phyloP scores from a whole-genome alignment of 2,113 vertebrate genomes.

The Hydrochoerus hydrochaeris region DNA sequence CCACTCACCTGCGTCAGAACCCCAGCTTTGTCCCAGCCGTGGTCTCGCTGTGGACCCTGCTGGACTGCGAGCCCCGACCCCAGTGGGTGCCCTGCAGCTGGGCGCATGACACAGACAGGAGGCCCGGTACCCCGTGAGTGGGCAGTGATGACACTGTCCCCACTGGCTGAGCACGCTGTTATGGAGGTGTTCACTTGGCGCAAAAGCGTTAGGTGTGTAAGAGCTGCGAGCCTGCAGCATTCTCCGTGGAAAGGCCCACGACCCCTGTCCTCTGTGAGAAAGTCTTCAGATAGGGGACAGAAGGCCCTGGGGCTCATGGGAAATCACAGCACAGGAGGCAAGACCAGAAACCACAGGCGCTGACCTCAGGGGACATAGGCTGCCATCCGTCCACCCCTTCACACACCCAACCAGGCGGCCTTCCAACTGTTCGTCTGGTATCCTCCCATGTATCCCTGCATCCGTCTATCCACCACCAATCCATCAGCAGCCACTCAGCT shows the following conservation, averaged over 20 bases:
- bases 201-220: accelerated
- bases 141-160: accelerated
- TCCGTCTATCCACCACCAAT: accelerated
- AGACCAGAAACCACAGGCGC: background rate
- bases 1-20: background rate
- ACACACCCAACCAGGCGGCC: background rate
- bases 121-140: accelerated
- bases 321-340: background rate
- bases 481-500: too few relatives aligned
- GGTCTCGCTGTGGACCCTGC: background rate
- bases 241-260: background rate
- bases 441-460: too few relatives aligned
- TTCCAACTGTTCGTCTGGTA: accelerated
- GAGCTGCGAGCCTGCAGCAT: background rate
- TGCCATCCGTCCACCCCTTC: background rate
- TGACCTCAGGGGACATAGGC: background rate
- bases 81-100: background rate
- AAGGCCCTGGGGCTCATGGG: accelerated
- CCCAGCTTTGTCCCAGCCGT: accelerated
- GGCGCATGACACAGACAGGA: accelerated
- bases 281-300: background rate
- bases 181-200: background rate
- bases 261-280: background rate
- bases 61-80: background rate
- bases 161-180: accelerated